Percentiles rank a stretch among this genome's conserved stretches.
phyloP scores from a whole-genome alignment of 2,113 vertebrate species.

The Spermophilus dauricus region DNA sequence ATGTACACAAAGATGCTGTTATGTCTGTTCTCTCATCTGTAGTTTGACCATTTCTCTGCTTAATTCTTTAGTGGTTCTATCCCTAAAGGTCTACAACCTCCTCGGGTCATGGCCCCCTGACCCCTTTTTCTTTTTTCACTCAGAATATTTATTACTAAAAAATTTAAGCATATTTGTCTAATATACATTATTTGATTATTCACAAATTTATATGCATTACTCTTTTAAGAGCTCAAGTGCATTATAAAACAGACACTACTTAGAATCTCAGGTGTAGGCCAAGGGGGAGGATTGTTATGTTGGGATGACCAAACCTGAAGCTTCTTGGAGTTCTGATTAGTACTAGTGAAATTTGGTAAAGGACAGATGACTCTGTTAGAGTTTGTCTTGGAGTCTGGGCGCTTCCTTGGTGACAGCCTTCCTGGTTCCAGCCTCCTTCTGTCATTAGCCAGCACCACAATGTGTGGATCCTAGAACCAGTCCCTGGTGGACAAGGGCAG shows the following conservation, averaged over 20 bases:
- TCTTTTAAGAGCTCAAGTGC: neutral
- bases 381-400: neutral
- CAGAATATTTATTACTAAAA: neutral
- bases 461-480: neutral
- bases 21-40: neutral
- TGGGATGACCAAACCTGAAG: neutral
- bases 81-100: neutral
- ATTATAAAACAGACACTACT: neutral
- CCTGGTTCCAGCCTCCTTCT: neutral
- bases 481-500: neutral
- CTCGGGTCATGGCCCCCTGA: too few relatives aligned
- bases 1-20: neutral
- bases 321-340: neutral
- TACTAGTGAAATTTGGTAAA: neutral
- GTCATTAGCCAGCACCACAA: too few relatives aligned
- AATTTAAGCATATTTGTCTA: neutral
- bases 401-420: neutral
- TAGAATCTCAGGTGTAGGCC: neutral
- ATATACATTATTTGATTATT: neutral
- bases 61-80: neutral
- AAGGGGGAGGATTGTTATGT: neutral
- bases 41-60: neutral
- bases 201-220: neutral
- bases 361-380: neutral
- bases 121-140: neutral